Evolutionary conservation across 2,888 invertebrate species (phyloP).

Genomic region (Corbicula japonica): DNA sequence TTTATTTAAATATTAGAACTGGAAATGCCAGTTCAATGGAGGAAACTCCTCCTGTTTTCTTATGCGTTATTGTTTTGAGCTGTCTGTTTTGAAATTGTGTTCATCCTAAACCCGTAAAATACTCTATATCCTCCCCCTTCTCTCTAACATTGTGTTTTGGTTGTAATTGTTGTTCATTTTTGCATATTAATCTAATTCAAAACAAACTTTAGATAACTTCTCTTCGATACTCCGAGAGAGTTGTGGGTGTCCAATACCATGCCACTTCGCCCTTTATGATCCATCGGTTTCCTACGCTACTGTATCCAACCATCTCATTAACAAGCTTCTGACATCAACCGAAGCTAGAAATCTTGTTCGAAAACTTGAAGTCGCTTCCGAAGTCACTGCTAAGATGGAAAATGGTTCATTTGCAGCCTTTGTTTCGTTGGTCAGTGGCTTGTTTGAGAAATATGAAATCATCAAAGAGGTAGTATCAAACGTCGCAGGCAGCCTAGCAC

Average conservation of each 20-base stretch:
- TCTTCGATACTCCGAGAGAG: conserved; percentile 20
- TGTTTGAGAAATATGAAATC: conserved; percentile 43
- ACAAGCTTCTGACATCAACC: conserved; percentile 65
- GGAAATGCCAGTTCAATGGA: no score
- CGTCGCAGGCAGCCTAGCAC: conserved; percentile 52
- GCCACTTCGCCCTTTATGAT: conserved; percentile 75
- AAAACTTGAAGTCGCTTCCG: conserved; percentile 65
- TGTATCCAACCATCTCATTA: conserved; percentile 73
- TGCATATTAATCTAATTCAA: no score
- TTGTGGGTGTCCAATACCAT: conserved; percentile 80
- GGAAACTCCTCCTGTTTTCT: no score
- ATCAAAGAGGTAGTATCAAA: conserved; percentile 52
- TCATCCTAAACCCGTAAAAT: no score
- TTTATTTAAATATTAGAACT: no score
- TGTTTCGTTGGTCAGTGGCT: conserved; percentile 29
- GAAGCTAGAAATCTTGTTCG: conserved; percentile 47
- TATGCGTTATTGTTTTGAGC: no score
- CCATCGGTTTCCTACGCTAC: conserved; percentile 79
- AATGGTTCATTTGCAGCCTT: conserved; percentile 48
- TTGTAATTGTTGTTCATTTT: no score
- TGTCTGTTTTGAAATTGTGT: no score
- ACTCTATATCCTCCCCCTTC: no score
- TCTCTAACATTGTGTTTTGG: neutral
- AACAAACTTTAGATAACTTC: conserved; percentile 51
- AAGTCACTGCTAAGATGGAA: conserved; percentile 73